Evolutionary conservation across 2,113 vertebrate species (phyloP).

Genomic region (Crypturellus undulatus): DNA sequence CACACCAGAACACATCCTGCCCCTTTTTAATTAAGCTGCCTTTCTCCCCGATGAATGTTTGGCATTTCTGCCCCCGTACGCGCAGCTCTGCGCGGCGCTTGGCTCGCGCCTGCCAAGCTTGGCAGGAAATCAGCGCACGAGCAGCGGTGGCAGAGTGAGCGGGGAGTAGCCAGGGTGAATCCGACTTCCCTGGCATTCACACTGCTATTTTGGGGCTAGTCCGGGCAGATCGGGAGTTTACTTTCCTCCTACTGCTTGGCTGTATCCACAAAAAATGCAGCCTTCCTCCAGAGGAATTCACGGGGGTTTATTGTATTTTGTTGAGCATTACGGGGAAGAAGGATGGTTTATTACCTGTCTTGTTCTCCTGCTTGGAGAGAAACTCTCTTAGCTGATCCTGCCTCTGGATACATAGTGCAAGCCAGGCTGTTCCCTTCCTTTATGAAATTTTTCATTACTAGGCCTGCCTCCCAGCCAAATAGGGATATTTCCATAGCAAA

Average conservation of each 20-base stretch:
- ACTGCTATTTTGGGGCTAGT: background rate
- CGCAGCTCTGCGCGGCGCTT: background rate
- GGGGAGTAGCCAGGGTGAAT: background rate
- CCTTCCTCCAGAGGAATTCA: conserved; percentile 3
- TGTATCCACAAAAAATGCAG: background rate
- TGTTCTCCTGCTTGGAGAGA: background rate
- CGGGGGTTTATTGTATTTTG: background rate
- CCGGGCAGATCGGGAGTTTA: conserved; percentile 47
- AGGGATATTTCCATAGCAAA: conserved; percentile 32
- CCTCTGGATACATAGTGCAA: conserved; percentile 33
- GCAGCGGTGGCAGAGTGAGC: background rate
- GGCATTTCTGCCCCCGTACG: background rate
- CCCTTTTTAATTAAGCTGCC: background rate
- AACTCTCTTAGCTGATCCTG: conserved; percentile 41
- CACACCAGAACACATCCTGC: background rate
- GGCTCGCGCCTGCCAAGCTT: background rate
- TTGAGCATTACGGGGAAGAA: background rate
- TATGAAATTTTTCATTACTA: conserved; percentile 60
- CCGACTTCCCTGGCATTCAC: background rate
- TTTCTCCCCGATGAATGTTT: background rate
- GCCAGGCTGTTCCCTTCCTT: conserved; percentile 4
- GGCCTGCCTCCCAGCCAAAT: conserved; percentile 40
- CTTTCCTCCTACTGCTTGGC: conserved; percentile 27
- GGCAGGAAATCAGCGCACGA: background rate
- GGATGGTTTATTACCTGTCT: conserved; percentile 61